Percentiles rank a stretch among this genome's conserved stretches.
phyloP scores from a whole-genome alignment of 2,113 vertebrate genomes.

The Leucopternis melanops region DNA sequence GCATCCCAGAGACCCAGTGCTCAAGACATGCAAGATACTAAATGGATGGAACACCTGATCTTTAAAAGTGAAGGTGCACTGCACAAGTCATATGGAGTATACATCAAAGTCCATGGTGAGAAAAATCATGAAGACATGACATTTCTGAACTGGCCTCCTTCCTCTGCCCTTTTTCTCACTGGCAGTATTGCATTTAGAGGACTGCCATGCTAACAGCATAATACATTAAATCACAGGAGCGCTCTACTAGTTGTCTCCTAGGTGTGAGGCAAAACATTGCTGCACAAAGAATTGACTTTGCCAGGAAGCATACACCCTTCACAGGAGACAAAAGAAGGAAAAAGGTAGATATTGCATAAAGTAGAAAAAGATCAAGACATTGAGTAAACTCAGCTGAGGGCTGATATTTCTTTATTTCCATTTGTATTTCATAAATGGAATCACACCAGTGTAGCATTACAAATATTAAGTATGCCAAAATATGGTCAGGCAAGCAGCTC shows the following conservation, averaged over 20 bases:
- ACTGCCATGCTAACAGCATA: neutral
- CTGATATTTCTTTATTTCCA: neutral
- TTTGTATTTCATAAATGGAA: neutral
- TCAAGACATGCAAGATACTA: neutral
- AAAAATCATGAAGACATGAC: slow-evolving; percentile 56
- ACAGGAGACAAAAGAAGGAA: neutral
- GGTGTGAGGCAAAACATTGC: neutral
- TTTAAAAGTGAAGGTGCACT: slow-evolving; percentile 31
- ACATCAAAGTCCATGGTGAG: slow-evolving; percentile 48
- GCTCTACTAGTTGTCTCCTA: neutral
- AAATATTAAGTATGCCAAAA: neutral
- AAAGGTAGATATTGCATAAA: neutral
- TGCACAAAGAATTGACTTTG: neutral
- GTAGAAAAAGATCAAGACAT: neutral
- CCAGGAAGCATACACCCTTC: neutral
- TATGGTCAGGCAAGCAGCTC: neutral
- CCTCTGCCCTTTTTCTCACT: slow-evolving; percentile 33
- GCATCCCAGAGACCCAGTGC: neutral
- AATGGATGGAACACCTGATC: slow-evolving; percentile 23
- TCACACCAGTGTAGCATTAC: neutral
- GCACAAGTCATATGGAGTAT: slow-evolving; percentile 35
- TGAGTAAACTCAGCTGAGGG: neutral
- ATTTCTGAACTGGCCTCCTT: slow-evolving; percentile 56
- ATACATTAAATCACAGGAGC: slow-evolving; percentile 8
- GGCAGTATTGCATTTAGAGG: neutral